Evolutionary conservation across 1,140 invertebrate genomes (phyloP), one percentile per base, ranked within the genome.

Genomic region (Drosophila pachea): DNA sequence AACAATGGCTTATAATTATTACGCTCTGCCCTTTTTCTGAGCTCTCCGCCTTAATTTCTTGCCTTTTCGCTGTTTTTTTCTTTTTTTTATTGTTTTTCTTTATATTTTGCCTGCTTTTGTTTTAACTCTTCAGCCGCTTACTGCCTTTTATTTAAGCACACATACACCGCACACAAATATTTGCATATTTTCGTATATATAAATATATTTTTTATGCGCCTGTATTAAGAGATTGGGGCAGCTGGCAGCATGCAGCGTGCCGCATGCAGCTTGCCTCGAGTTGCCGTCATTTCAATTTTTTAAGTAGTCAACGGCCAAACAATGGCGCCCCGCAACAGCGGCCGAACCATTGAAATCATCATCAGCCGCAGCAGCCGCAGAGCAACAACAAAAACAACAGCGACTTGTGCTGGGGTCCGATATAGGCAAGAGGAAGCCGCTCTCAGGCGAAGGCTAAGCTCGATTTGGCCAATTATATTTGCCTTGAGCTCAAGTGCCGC

Each of bases 1-100:
- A 74, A 81, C 77, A 81, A 81, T 77, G 70, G 77, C 74, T 74
- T 82, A 82, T 81, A 65, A 81, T 76, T 81, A 79, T 78, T 72
- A 72, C 48, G 45, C 55, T 36, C 35, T 43, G 67, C 54, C 55
- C 58, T 74, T 70, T 47, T 29, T 11, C 16, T 16, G 2, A 5
- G 11, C 9, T 29, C 54, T 62, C n/a, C 40, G 40, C 40, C 5
- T 42, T 22, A 22, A 22, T 22, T 22, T 22, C 22, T 22, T 22
- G 22, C 22, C 22, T 55, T 69, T 63, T 64, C 14, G n/a, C 32
- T 31, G 42, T 60, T 65, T 43, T 65, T 62, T 58, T 49, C 53
- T 47, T 59, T n/a, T 22, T 5, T 2, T 31, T 32, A 40, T 35
- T 40, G 31, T n/a, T 55, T 55, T 42, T 62, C 35, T 7, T 6